phyloP scores from a whole-genome alignment of 2,888 invertebrate species.

The Oxycera nigricornis region DNA sequence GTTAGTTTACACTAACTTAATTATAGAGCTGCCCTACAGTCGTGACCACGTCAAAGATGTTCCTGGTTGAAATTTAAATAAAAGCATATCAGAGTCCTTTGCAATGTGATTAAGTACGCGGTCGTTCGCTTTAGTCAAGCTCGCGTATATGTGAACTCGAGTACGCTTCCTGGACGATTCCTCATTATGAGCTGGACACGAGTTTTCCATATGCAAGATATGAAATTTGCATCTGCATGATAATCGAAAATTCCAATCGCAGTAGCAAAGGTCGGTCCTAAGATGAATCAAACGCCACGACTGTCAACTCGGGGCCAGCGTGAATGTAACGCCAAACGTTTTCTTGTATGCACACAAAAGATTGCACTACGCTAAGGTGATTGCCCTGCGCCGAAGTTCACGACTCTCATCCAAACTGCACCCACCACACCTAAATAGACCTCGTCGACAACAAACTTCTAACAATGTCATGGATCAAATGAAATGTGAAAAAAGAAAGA shows the following conservation, averaged over 20 bases:
- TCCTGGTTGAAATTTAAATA: neutral
- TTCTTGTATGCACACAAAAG: constrained; percentile 31
- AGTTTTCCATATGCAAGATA: constrained; percentile 21
- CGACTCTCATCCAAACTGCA: constrained; percentile 38
- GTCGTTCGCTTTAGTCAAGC: neutral
- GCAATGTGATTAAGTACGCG: constrained; percentile 4
- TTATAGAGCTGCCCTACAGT: neutral
- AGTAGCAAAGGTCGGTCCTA: neutral
- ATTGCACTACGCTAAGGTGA: constrained; percentile 34
- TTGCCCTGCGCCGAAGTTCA: constrained; percentile 39
- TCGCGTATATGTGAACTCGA: neutral
- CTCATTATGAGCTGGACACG: constrained; percentile 32
- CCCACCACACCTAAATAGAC: constrained; percentile 39
- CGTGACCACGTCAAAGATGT: neutral
- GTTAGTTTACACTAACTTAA: neutral
- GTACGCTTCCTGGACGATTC: constrained; percentile 21
- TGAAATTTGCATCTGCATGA: constrained; percentile 38
- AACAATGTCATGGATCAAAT: constrained; percentile 40
- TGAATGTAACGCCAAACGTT: constrained; percentile 5
- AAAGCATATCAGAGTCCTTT: neutral
- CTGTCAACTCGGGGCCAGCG: constrained; percentile 17
- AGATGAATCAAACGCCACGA: constrained; percentile 26
- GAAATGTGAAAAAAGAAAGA: constrained; percentile 25
- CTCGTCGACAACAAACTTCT: constrained; percentile 14
- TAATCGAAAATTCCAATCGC: constrained; percentile 27